These are phyloP conservation scores for Arbacia lixula DNA, from an alignment of 53 echinoderm and acorn worm genomes.

Conservation along the genomic window DNA sequence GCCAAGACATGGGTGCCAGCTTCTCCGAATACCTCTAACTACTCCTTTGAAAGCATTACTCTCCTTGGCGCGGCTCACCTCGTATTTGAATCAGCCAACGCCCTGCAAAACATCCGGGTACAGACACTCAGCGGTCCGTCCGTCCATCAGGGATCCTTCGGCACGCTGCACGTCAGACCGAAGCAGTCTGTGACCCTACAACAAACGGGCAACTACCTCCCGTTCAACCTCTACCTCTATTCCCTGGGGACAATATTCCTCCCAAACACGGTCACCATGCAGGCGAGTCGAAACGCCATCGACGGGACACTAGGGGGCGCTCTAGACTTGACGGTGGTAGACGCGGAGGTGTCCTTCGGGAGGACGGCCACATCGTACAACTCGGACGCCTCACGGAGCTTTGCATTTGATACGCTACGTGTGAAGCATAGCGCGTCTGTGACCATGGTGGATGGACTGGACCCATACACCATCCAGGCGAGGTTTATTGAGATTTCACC, in stretches of 20 bases:
- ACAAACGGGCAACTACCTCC: conserved; percentile 66
- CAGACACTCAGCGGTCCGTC: conserved; percentile 67
- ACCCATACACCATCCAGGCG: conserved; percentile 41
- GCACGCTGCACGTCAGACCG: conserved; percentile 68
- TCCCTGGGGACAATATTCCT: conserved; percentile 50
- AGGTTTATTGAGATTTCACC: conserved; percentile 59
- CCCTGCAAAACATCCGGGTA: conserved; percentile 32
- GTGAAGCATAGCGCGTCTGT: conserved; percentile 62
- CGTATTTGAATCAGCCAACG: conserved; percentile 65
- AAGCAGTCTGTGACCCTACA: conserved; percentile 61
- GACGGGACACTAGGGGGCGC: conserved; percentile 71
- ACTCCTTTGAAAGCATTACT: not conserved
- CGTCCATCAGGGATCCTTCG: conserved; percentile 43
- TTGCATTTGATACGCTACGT: conserved; percentile 45
- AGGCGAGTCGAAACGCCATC: conserved; percentile 47
- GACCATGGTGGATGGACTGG: conserved; percentile 34
- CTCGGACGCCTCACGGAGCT: too few relatives aligned
- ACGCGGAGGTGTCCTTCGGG: conserved; percentile 58
- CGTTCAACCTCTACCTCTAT: conserved; percentile 63
- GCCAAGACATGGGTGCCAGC: conserved; percentile 77
- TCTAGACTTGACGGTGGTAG: conserved; percentile 59
- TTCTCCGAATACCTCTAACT: conserved; percentile 3
- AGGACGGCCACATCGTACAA: conserved; percentile 27
- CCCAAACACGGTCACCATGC: conserved; percentile 69
- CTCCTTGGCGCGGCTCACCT: conserved; percentile 81